Percentiles rank a stretch among this genome's conserved stretches.
These are phyloP conservation scores for Brachypodius melanocephalos DNA, from an alignment of 2,113 vertebrate species.

Conservation along the genomic window DNA sequence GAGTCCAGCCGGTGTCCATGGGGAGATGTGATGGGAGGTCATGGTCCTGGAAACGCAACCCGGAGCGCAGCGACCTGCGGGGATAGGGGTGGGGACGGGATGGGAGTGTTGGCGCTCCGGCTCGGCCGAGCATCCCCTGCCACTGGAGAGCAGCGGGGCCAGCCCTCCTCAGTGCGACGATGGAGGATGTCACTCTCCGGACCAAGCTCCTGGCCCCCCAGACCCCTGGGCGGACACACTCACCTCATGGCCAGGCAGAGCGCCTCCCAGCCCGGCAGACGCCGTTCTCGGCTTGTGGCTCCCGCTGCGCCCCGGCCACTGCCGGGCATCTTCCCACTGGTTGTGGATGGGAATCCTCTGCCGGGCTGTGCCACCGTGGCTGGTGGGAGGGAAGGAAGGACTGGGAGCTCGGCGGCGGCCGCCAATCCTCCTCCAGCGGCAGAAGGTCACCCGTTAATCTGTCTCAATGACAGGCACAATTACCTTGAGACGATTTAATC, in stretches of 20 bases:
- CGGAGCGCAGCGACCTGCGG: rapidly evolving
- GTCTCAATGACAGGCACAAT: constrained; percentile 67
- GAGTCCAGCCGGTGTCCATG: rapidly evolving
- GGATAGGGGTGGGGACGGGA: not conserved
- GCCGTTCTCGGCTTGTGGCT: not conserved
- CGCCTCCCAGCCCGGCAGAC: not conserved
- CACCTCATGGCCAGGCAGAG: constrained; percentile 3
- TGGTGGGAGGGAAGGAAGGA: not conserved
- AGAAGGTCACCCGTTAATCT: constrained; percentile 70
- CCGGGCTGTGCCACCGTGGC: not conserved
- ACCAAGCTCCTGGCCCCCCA: not conserved
- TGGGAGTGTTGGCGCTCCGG: not conserved
- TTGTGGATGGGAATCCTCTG: not conserved
- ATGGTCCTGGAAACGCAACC: not conserved
- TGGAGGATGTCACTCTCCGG: rapidly evolving
- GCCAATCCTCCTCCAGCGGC: constrained; percentile 42
- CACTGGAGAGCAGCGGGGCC: not conserved
- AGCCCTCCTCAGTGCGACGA: rapidly evolving
- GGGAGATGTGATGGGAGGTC: not conserved
- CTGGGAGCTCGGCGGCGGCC: not conserved
- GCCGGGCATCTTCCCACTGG: not conserved
- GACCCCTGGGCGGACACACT: not conserved
- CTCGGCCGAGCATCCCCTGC: not conserved
- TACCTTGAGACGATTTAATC: constrained; percentile 69
- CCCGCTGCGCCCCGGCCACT: not conserved